Base-by-base conservation (phyloP, 2,797 vertebrate species). In the Acipenser ruthenus region DNA sequence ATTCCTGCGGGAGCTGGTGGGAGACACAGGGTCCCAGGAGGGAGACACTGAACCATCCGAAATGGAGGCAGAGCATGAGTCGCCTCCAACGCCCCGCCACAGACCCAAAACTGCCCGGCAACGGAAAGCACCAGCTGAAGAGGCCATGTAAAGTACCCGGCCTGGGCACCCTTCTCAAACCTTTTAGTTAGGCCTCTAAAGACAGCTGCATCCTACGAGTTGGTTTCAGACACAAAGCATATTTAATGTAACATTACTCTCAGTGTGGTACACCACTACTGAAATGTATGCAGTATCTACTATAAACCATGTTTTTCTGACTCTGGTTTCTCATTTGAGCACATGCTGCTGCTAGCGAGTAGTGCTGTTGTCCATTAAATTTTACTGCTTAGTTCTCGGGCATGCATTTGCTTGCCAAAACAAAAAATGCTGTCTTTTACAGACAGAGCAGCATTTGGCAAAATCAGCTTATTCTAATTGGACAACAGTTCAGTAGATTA, bases 1-100 rank as follows among this genome's bases (percentile, higher is more conserved):
- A 83, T 99, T 99, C 83, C 88, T 99, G 73, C 91, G 96, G 48
- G 96, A 99, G 74, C 83, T 99, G 12, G 88, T 99, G 49, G 95
- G 96, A 7, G 96, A 99, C 51, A 90, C 92, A 0, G 83, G 91
- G 13, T 93, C 95, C 63, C 93, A 95, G 0, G 93, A 90, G 74
- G 88, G 91, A 13, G 93, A 96, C 71, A 87, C 82, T 2, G 91
- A 93, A 66, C 88, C 89, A 49, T 81, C 92, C n/a, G 90, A 95
- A 72, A 56, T 89, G 50, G 91, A 93, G 78, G 78, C 78, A 0
- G 91, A 95, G 8, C 88, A 86, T 2, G 74, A 88, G 8, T 71
- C 79, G 1, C 79, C 80, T 0, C 73, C 82, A 4, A 80, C 86
- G 0, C 75, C 86, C 0, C 89, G 91, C 64, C 81, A 72, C 11